Base-by-base conservation (phyloP, 2,888 invertebrate species). In the Megalurothrips usitatus region DNA sequence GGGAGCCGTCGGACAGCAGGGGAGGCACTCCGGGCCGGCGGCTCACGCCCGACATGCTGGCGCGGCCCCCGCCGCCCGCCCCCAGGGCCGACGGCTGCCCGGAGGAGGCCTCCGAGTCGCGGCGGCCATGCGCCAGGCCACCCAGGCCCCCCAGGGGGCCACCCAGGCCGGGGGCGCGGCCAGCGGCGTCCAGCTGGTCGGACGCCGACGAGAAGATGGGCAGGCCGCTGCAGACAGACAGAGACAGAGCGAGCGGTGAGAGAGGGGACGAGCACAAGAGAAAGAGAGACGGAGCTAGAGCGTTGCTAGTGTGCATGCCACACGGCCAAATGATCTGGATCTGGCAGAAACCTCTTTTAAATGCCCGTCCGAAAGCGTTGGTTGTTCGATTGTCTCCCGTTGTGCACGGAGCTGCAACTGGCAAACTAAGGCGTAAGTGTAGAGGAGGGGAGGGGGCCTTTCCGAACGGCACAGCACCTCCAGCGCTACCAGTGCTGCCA, bases 1-100 rank as follows among this genome's bases (percentile, higher is more conserved):
- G 90, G 83, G 92, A 92, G 82, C 93, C 94, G 85, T 93, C 93
- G 79, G 91, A 90, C 81, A 90, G 91, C 81, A 89, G 88, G 79
- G 91, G 48, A 0, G 49, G 79, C n/a, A 48, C 48, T 8, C 79
- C 49, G 12, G 9, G 48, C 0, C 48, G 58, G 14, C 48, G 58
- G 11, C 23, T 10, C 23, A 11, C 79, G 11, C 23, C 80, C 49
- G 34, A 49, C 49, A 34, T n/a, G 58, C 48, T 63, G 58, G 26
- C 49, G 28, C 48, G 79, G 10, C 79, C n/a, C 79, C 49, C 48
- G 79, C 79, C 47, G 48, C 28, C n/a, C 23, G 86, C 85, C 88
- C 87, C 84, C 87, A 84, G 83, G 88, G 84, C 83, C 58, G 19
- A 6, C 58, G 58, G 58, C 58, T 26, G 68, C 26, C 8, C 68